Base-by-base conservation (phyloP, 2,888 invertebrate species). In the Galerucella calmariensis region DNA sequence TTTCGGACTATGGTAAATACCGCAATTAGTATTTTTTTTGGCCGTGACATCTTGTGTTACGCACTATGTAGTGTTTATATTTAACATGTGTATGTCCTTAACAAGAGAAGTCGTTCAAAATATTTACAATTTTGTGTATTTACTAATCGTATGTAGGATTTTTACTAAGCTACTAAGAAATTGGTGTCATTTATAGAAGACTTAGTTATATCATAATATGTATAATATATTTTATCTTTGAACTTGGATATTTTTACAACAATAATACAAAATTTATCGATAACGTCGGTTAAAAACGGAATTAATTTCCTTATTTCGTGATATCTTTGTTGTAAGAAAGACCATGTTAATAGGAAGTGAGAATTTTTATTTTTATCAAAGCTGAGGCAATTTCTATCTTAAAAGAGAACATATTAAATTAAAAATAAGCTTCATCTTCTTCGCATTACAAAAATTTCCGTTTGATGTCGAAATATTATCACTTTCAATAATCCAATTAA, bases 131-230 rank as follows among this genome's bases (percentile, higher is more conserved):
- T 12, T 1, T 62, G 2, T 35, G 14, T 62, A 27, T 27, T 44
- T 41, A 41, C 14, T 35, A 41, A 62, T 35, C 35, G 6, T 16
- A 41, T 20, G 20, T 62, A 62, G 14, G n/a, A 62, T 62, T 44
- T 41, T n/a, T 62, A 62, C n/a, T 62, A 16, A 62, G 8, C 44
- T 62, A 62, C 62, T 16, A 41, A 41, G 62, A 62, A 62, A 62
- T 62, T 62, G 62, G 62, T 44, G 62, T 62, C 44, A 62, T 62
- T 51, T 62, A 62, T 10, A 62, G 35, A 62, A 62, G 62, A 41
- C 62, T 41, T n/a, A n/a, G n/a, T 35, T 59, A 24, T 59, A 24
- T 59, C 14, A 51, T 51, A 51, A 51, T 8, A n/a, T n/a, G 8
- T 51, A 8, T 51, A 16, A 51, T 51, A 8, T 51, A 51, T 14